phyloP scores from a whole-genome alignment of 2,797 vertebrate genomes.

The Smutsia gigantea region DNA sequence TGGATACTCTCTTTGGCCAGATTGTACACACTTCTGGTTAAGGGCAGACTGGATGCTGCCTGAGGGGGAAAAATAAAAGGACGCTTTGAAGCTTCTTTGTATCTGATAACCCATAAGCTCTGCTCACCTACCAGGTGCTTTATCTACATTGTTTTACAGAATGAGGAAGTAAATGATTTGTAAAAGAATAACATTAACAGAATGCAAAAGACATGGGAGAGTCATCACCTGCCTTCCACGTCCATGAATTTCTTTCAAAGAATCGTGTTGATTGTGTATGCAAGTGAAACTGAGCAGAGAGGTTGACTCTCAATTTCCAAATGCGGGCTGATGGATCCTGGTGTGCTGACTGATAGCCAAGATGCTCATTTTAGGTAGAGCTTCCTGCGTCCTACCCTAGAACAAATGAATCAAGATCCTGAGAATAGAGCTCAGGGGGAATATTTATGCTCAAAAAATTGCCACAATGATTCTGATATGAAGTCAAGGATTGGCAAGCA shows the following conservation, averaged over 20 bases:
- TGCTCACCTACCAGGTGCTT: neutral
- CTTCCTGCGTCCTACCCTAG: neutral
- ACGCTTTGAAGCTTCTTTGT: neutral
- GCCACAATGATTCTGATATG: conserved; percentile 49
- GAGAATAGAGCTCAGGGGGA: neutral
- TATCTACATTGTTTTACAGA: neutral
- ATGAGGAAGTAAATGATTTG: neutral
- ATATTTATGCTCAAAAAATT: conserved; percentile 28
- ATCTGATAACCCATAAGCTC: neutral
- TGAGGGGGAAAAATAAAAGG: neutral
- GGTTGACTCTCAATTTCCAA: neutral
- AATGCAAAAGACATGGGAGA: neutral
- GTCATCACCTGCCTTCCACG: neutral
- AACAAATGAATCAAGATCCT: conserved; percentile 40
- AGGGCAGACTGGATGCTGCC: neutral
- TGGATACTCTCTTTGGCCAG: neutral
- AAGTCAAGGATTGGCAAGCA: conserved; percentile 46
- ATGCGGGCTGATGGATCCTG: neutral
- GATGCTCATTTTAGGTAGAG: neutral
- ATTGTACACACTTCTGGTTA: neutral
- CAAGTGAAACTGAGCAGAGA: neutral
- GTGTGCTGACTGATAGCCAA: neutral
- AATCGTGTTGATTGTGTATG: neutral
- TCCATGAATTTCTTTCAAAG: neutral
- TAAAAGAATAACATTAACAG: conserved; percentile 26